A percentile compares a stretch with the other conserved stretches of the same genome.
phyloP scores from a whole-genome alignment of 2,888 invertebrate species.

The Polymixis lichenea region DNA sequence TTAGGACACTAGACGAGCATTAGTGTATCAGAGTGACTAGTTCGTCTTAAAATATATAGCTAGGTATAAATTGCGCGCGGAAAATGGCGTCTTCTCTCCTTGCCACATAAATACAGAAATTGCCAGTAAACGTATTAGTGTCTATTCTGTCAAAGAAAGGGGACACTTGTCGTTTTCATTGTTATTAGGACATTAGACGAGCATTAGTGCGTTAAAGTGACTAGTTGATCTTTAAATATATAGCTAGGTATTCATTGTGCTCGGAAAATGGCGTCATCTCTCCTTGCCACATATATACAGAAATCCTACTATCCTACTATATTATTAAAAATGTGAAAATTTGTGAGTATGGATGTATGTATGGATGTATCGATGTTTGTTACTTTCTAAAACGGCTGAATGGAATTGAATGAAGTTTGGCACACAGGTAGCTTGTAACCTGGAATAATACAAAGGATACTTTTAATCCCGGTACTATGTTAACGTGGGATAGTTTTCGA shows the following conservation, averaged over 20 bases:
- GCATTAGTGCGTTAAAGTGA: constrained; percentile 2
- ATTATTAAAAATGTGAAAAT: too few relatives aligned
- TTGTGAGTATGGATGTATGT: too few relatives aligned
- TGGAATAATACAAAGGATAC: too few relatives aligned
- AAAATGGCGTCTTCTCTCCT: constrained; percentile 1
- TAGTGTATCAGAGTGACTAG: constrained; percentile 7
- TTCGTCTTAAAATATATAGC: constrained; percentile 19
- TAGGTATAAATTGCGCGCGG: constrained; percentile 1
- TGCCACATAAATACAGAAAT: constrained; percentile 15
- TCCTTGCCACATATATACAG: not conserved
- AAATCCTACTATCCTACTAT: too few relatives aligned
- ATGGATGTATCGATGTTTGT: too few relatives aligned
- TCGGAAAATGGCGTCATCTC: not conserved
- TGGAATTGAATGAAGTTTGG: too few relatives aligned
- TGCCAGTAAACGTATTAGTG: not conserved
- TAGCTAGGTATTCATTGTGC: not conserved
- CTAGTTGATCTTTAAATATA: not conserved
- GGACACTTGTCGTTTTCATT: constrained; percentile 15
- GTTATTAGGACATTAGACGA: not conserved
- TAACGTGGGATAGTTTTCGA: too few relatives aligned
- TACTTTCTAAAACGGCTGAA: too few relatives aligned
- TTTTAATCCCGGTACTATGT: too few relatives aligned
- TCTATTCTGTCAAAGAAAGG: constrained; percentile 17
- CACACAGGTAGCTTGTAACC: too few relatives aligned
- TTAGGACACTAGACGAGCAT: not conserved